Evolutionary conservation across 2,888 invertebrate species (phyloP), one percentile per base, ranked within the genome.

Genomic region (Euphydryas editha): DNA sequence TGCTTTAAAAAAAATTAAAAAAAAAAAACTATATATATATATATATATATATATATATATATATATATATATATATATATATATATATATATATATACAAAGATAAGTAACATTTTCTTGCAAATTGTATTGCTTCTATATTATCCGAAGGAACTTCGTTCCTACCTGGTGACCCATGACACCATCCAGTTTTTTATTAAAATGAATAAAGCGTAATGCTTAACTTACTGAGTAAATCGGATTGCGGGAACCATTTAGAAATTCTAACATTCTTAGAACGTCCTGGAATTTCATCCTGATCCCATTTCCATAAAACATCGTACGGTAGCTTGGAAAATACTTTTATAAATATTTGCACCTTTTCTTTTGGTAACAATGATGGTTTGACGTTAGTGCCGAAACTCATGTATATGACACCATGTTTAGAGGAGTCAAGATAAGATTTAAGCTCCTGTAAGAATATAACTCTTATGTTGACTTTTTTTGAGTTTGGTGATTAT

Each of bases 221-320:
- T n/a, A 46, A 77, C 81, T 79, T 71, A 83, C 88, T 83, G 1
- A 91, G 68, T 10, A 91, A 69, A 73, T 88, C 88, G 8, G 85
- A 81, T 61, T 93, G 93, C 0, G 92, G 91, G n/a, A 91, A 73
- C 93, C 93, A 93, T 69, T 90, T 89, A 1, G 75, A 78, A 44
- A 88, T 75, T 59, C 75, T 85, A 0, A 93, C 84, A 61, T 93
- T 93, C 5, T 6, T 75, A 54, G 92, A 78, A 13, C 75, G 72
- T 36, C 77, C 84, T 0, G 82, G 80, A 55, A 90, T 66, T n/a
- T 74, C 76, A 39, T 88, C 88, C 1, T 72, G 75, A 60, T 88
- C 85, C 84, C 85, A 92, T 73, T 90, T 93, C 90, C 88, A 91
- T 15, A 93, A 62, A 2, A 93, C 81, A 61, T 87, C 81, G 55